Base-by-base conservation (phyloP, 2,113 vertebrate species). In the Ochotona curzoniae region DNA sequence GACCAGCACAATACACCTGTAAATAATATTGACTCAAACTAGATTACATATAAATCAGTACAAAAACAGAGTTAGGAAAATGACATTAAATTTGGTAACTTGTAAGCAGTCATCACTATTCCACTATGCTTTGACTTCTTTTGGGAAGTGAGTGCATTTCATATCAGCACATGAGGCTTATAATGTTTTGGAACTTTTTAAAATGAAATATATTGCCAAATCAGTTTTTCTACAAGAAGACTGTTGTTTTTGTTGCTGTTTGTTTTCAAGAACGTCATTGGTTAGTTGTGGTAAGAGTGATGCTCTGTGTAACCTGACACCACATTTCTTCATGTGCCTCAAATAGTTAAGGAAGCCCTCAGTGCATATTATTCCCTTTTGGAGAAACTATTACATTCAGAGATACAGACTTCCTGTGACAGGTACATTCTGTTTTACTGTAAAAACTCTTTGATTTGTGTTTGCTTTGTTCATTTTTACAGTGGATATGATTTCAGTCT, bases 231-330 rank as follows among this genome's bases (percentile, higher is more conserved):
- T 61, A 32, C 61, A 79, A 85, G 79, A 96, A 97, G 93, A 97
- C 86, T 18, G 8, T 88, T 83, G 96, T 79, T 92, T 97, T 44
- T 44, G 38, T 44, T 44, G 38, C 38, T 44, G 38, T 44, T 44
- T 44, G 38, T 44, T 44, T 44, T 44, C 90, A 96, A 94, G 93
- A 60, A 66, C 95, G 89, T 75, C 83, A 38, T 92, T 95, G 90
- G 14, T 28, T 93, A 8, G 38, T 28, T 78, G 95, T 94, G 85
- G 69, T 87, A 92, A 47, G 67, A 87, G 64, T 90, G 51, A 61
- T 89, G 84, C 28, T 94, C 81, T 96, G 61, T 96, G 54, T 96
- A 96, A 92, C 83, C 92, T 83, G 87, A 70, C 95, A 93, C 70
- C 51, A 84, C 10, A 80, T 91, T 92, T 87, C 90, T 96, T 80